Base-by-base conservation (phyloP, 2,113 vertebrate species). In the Platichthys flesus region DNA sequence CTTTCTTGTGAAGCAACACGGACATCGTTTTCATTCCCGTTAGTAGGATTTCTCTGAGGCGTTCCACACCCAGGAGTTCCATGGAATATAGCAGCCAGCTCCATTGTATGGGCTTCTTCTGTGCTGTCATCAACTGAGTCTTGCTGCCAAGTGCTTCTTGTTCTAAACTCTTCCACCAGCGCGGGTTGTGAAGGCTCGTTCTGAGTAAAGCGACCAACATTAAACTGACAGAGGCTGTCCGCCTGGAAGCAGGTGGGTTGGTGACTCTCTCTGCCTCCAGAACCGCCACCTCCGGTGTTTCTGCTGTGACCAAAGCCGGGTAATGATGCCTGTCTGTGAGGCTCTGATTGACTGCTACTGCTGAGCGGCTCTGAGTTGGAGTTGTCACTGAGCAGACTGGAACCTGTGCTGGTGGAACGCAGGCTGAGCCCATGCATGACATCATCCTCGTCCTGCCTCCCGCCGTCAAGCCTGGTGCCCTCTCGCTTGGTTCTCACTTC, bases 401-500 rank as follows among this genome's bases (percentile, higher is more conserved):
- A 94, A 79, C 88, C 91, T 0, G 31, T 92, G 89, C 78, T 54
- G 86, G 90, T 91, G 31, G 94, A 94, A 73, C 79, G 91, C 66
- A 94, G 70, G 77, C 94, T 93, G 64, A 93, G 89, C 56, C 92
- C 90, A 18, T 89, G 84, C 59, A 64, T 57, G 31, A 85, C 91
- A 54, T 26, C 23, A n/a, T 92, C 87, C 0, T 76, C 47, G 0
- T 84, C 68, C 45, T 58, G 87, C 64, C 65, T 83, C 23, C 75
- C 65, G 2, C 67, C 79, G 76, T 70, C 59, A 91, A 16, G 82
- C 67, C 90, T 61, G 92, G 93, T 71, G 91, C 84, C 93, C 69
- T 95, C 94, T 74, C 95, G 94, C 82, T 95, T 95, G 87, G 95
- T 84, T 90, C 95, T 97, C 84, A 98, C 97, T 88, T 99, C 97